These are phyloP conservation scores for Hypanus sabinus DNA, from an alignment of 2,113 vertebrate species.

Conservation along the genomic window DNA sequence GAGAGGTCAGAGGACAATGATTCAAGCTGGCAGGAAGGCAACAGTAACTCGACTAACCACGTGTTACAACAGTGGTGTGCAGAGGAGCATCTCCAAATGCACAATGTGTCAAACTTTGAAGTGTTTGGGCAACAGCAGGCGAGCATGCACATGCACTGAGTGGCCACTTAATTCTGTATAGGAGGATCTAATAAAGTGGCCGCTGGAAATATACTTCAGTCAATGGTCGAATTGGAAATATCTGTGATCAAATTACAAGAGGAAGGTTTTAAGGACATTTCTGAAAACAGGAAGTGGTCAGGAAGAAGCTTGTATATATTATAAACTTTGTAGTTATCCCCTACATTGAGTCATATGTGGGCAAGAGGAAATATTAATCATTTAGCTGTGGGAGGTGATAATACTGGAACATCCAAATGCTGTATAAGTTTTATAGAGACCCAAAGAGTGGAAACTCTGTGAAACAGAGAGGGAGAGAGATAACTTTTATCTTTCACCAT, in stretches of 20 bases:
- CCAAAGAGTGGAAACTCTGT: not conserved
- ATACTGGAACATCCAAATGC: not conserved
- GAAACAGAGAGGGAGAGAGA: not conserved
- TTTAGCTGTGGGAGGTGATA: not conserved
- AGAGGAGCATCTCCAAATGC: too few species aligned
- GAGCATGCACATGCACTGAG: too few species aligned
- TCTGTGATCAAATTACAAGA: not conserved
- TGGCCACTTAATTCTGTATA: too few species aligned
- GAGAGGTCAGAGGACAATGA: too few species aligned
- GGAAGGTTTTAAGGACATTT: not conserved
- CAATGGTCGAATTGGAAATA: not conserved
- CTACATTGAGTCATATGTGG: not conserved
- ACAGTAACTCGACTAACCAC: too few species aligned
- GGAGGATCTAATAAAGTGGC: too few species aligned
- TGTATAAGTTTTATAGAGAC: not conserved
- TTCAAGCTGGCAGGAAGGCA: too few species aligned
- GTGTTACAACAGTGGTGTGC: too few species aligned
- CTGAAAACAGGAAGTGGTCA: not conserved
- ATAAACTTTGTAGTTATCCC: not conserved
- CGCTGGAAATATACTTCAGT: not conserved
- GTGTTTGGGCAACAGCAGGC: too few species aligned
- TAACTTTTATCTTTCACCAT: not conserved
- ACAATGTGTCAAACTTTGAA: too few species aligned
- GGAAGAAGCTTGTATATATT: not conserved
- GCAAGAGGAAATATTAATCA: not conserved